These are phyloP conservation scores for Dendronephthya gigantea DNA, from an alignment of 64 coral and sea anemone species.

Conservation along the genomic window DNA sequence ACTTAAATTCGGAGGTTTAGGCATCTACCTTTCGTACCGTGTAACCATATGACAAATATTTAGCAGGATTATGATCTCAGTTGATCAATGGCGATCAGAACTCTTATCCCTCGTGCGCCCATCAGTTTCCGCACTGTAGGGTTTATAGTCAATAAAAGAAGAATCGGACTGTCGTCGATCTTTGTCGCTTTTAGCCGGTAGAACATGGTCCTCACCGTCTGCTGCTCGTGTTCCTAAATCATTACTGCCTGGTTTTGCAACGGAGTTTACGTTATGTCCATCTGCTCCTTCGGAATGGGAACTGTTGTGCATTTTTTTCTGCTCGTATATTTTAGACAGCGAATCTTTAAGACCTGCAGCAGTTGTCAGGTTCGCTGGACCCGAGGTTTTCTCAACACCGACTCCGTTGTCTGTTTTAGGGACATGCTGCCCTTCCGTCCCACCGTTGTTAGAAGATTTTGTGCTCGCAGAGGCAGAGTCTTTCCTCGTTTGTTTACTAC, in stretches of 20 bases:
- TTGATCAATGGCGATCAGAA: not conserved
- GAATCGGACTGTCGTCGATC: not conserved
- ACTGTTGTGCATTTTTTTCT: not conserved
- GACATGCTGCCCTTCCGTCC: not conserved
- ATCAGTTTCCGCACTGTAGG: not conserved
- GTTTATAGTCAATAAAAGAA: not conserved
- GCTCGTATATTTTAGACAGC: not conserved
- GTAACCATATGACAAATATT: not conserved
- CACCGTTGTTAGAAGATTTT: not conserved
- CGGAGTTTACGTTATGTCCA: not conserved
- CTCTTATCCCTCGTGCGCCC: not conserved
- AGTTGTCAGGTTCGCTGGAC: not conserved
- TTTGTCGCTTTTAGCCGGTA: not conserved
- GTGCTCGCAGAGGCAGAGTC: not conserved
- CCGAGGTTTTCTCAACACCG: not conserved
- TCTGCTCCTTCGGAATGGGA: not conserved
- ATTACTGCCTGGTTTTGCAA: not conserved
- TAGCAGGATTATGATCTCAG: not conserved
- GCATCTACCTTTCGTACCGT: not conserved
- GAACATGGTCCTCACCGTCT: not conserved
- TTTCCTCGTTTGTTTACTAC: not conserved
- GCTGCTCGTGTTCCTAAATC: not conserved
- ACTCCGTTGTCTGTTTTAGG: not conserved
- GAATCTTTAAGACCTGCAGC: constrained; percentile 1
- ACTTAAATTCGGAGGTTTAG: not conserved